Evolutionary conservation across 2,113 vertebrate genomes (phyloP).

Genomic region (Propithecus coquereli): DNA sequence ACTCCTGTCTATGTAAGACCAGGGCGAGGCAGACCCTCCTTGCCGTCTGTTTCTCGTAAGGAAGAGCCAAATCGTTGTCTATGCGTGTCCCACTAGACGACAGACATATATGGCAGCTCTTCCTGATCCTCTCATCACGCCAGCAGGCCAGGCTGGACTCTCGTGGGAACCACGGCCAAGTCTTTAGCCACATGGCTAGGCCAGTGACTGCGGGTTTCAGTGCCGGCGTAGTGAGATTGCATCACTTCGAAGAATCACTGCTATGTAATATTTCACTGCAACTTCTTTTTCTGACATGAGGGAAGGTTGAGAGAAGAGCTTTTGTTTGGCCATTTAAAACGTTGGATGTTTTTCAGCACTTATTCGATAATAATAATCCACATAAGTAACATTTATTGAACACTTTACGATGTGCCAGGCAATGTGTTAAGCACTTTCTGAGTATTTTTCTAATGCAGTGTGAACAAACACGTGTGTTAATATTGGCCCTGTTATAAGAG

Average conservation of each 20-base stretch:
- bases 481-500: neutral
- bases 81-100: rapidly evolving
- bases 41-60: neutral
- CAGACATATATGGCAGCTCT: rapidly evolving
- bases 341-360: neutral
- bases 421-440: neutral
- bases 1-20: neutral
- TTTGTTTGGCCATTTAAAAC: neutral
- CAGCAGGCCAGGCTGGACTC: neutral
- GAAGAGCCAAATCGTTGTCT: neutral
- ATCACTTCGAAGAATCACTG: neutral
- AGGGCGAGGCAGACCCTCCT: neutral
- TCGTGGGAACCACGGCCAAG: neutral
- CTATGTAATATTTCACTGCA: neutral
- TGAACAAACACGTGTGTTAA: neutral
- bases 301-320: neutral
- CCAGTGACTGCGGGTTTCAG: neutral
- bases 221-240: neutral
- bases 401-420: neutral
- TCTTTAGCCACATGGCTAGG: neutral
- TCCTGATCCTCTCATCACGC: neutral
- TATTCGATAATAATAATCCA: neutral
- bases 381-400: neutral
- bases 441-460: neutral
- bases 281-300: neutral